A percentile compares a stretch with the other conserved stretches of the same genome.
These are phyloP conservation scores for Samia ricini DNA, from an alignment of 1,140 invertebrate genomes.

Conservation along the genomic window DNA sequence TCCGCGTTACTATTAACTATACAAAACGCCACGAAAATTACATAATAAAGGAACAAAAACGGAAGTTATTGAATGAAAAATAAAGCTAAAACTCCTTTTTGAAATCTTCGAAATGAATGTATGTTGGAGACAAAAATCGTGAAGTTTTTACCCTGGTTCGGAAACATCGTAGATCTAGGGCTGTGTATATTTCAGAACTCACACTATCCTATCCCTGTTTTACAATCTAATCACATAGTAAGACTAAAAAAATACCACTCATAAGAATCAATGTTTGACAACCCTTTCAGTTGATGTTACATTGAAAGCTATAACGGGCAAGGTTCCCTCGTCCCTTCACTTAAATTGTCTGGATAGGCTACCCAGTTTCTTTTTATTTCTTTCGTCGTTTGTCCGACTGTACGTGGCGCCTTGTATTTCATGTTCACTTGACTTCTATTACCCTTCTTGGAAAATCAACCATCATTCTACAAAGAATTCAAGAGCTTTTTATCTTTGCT, in stretches of 20 bases:
- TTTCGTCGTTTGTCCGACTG: conserved; percentile 33
- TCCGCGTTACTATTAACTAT: no score
- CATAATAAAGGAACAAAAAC: no score
- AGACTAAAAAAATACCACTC: background rate
- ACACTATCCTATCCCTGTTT: no score
- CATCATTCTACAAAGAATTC: background rate
- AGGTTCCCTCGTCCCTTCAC: conserved; percentile 47
- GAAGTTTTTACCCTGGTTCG: no score
- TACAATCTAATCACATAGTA: background rate
- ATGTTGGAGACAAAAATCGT: no score
- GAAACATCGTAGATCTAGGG: no score
- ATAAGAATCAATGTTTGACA: background rate
- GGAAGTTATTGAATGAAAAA: no score
- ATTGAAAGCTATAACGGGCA: conserved; percentile 45
- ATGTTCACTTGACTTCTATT: conserved; percentile 26
- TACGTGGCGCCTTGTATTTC: conserved; percentile 54
- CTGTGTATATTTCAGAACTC: no score
- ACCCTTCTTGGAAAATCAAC: background rate
- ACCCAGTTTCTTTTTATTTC: conserved; percentile 58
- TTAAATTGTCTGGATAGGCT: conserved; percentile 56
- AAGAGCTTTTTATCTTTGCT: background rate
- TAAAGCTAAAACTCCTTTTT: no score
- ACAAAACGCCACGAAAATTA: no score
- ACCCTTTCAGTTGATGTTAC: conserved; percentile 10
- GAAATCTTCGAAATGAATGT: no score